Evolutionary conservation across 2,888 invertebrate species (phyloP).

Genomic region (Cerastis leucographa): DNA sequence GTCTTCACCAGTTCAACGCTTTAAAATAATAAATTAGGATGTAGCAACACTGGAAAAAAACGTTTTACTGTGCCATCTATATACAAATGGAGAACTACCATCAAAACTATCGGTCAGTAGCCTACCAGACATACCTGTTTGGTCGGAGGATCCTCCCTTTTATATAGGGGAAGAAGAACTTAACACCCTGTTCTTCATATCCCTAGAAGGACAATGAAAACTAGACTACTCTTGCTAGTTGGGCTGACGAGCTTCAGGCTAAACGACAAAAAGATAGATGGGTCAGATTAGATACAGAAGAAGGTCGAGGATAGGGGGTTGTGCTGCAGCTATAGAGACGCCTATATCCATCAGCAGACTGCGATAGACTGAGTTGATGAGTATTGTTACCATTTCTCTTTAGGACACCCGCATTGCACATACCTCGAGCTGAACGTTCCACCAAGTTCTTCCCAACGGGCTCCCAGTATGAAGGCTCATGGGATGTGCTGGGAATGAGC

Average conservation of each 20-base stretch:
- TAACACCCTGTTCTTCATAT: too few species aligned
- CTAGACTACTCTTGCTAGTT: not conserved
- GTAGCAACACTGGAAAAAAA: too few species aligned
- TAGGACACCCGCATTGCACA: conserved; percentile 78
- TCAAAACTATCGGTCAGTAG: too few species aligned
- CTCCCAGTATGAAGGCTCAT: conserved; percentile 91
- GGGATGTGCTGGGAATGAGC: conserved; percentile 91
- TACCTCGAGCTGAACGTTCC: conserved; percentile 79
- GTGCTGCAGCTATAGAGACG: not conserved
- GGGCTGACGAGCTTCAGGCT: not conserved
- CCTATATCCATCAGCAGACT: not conserved
- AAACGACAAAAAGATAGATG: not conserved
- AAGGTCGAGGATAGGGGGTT: not conserved
- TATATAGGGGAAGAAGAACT: too few species aligned
- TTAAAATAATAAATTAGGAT: not conserved
- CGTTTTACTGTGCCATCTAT: too few species aligned
- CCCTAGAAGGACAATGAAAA: not conserved
- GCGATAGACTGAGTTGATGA: not conserved
- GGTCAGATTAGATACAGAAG: not conserved
- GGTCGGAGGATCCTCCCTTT: too few species aligned
- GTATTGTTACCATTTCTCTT: not conserved
- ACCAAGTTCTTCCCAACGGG: conserved; percentile 88
- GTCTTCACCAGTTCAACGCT: not conserved
- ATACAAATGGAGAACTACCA: too few species aligned
- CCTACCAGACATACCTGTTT: too few species aligned